Percentiles rank a stretch among this genome's conserved stretches.
Conservation (phyloP, 2,113 vertebrate genomes). For the Cyprinus carpio region DNA sequence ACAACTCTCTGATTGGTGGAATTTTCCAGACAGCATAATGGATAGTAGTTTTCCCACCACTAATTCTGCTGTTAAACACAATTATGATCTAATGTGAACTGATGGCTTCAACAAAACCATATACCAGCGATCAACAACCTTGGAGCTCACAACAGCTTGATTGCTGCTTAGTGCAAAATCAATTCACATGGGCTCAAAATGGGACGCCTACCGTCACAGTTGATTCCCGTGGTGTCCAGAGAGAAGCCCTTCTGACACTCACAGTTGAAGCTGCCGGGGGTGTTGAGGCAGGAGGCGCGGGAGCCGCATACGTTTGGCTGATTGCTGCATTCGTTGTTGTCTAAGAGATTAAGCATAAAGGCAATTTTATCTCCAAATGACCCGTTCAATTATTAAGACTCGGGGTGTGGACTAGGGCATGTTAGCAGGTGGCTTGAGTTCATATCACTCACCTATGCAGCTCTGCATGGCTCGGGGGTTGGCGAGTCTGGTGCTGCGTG, state of each 20-base stretch:
- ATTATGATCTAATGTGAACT: too few relatives aligned
- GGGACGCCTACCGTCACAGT: constrained; percentile 83
- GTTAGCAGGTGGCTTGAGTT: not conserved
- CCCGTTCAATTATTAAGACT: not conserved
- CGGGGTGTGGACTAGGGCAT: not conserved
- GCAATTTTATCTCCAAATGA: not conserved
- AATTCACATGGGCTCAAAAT: not conserved
- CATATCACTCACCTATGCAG: constrained; percentile 85
- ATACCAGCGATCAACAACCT: too few relatives aligned
- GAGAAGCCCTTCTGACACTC: constrained; percentile 90
- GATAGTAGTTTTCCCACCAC: too few relatives aligned
- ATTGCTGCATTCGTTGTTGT: constrained; percentile 85
- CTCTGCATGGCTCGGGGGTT: too few relatives aligned
- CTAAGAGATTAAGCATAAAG: constrained; percentile 65
- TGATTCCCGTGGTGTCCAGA: constrained; percentile 79
- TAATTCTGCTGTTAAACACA: too few relatives aligned
- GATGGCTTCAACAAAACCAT: too few relatives aligned
- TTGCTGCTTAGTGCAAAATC: too few relatives aligned
- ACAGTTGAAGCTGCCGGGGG: constrained; percentile 89
- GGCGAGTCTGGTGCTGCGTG: constrained; percentile 88
- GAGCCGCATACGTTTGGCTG: constrained; percentile 82
- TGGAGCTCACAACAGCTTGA: too few relatives aligned
- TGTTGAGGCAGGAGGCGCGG: constrained; percentile 84
- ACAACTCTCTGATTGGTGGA: too few relatives aligned
- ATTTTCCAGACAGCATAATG: too few relatives aligned